phyloP scores from a whole-genome alignment of 2,888 invertebrate genomes.

The Himalopsyche tibetana region DNA sequence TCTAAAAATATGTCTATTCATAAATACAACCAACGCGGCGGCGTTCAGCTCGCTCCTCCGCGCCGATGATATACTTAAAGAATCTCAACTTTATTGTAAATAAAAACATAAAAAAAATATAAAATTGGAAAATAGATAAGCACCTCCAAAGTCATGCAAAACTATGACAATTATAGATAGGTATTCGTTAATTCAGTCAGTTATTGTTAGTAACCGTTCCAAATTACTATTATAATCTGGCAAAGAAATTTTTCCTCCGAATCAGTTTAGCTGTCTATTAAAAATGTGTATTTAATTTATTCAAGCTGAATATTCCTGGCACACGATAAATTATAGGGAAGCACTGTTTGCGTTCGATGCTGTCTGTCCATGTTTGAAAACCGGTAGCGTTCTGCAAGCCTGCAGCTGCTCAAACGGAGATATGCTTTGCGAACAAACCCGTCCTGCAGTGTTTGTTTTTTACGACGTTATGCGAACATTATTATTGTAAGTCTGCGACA shows the following conservation, averaged over 20 bases:
- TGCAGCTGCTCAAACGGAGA: too few species aligned
- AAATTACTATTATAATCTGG: conserved; percentile 29
- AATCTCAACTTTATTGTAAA: conserved; percentile 58
- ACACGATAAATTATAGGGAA: background rate
- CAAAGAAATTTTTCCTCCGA: conserved; percentile 22
- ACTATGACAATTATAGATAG: conserved; percentile 48
- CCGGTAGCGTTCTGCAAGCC: too few species aligned
- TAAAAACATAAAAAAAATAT: conserved; percentile 57
- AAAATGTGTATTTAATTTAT: conserved; percentile 2
- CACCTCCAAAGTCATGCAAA: conserved; percentile 63
- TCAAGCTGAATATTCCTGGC: background rate
- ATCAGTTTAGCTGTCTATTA: conserved; percentile 10
- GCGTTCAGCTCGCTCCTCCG: conserved; percentile 18
- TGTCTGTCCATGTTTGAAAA: too few species aligned
- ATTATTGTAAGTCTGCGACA: too few species aligned
- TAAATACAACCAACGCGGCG: conserved; percentile 47
- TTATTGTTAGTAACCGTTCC: conserved; percentile 12
- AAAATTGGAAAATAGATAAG: conserved; percentile 64
- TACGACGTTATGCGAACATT: too few species aligned
- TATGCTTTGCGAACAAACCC: too few species aligned
- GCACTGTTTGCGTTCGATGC: background rate
- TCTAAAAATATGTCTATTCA: conserved; percentile 60
- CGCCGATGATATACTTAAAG: conserved; percentile 50
- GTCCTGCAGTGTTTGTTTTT: too few species aligned
- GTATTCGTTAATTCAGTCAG: conserved; percentile 50